Conservation (phyloP, 2,888 invertebrate species). For the Xylophagus ater region DNA sequence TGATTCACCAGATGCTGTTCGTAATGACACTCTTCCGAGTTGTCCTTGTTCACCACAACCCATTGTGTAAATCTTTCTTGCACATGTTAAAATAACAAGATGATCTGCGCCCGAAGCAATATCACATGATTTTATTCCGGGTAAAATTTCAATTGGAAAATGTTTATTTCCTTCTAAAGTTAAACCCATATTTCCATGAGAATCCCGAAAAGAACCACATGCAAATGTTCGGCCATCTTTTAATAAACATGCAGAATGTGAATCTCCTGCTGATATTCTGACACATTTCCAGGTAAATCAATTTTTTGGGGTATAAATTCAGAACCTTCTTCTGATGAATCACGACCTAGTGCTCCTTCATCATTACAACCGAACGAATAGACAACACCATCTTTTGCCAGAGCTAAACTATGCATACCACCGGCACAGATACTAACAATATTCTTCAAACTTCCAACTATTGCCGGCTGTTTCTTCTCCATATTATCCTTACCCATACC, state of each 20-base stretch:
- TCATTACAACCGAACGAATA: conserved; percentile 73
- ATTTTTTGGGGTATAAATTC: conserved; percentile 63
- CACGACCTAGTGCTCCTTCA: conserved; percentile 85
- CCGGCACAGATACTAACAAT: conserved; percentile 72
- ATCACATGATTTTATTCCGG: conserved; percentile 55
- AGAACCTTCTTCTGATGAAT: too few relatives aligned
- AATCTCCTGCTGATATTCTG: conserved; percentile 83
- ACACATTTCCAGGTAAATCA: conserved; percentile 52
- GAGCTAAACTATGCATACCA: conserved; percentile 88
- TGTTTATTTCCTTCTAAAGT: conserved; percentile 49
- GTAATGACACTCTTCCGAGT: conserved; percentile 71
- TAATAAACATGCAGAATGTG: conserved; percentile 79
- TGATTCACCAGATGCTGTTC: conserved; percentile 45
- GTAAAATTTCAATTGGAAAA: conserved; percentile 51
- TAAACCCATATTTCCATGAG: conserved; percentile 85
- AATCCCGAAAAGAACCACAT: conserved; percentile 93
- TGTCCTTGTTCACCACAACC: conserved; percentile 95
- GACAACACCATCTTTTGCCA: conserved; percentile 69
- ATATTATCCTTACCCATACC: conserved; percentile 75
- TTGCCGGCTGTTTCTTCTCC: conserved; percentile 55
- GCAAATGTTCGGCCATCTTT: conserved; percentile 78
- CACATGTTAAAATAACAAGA: conserved; percentile 63
- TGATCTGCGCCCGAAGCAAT: conserved; percentile 90
- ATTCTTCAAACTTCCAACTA: conserved; percentile 42
- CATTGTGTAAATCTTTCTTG: conserved; percentile 63